These are phyloP conservation scores for Rana temporaria DNA, from an alignment of 2,113 vertebrate species.

Conservation along the genomic window DNA sequence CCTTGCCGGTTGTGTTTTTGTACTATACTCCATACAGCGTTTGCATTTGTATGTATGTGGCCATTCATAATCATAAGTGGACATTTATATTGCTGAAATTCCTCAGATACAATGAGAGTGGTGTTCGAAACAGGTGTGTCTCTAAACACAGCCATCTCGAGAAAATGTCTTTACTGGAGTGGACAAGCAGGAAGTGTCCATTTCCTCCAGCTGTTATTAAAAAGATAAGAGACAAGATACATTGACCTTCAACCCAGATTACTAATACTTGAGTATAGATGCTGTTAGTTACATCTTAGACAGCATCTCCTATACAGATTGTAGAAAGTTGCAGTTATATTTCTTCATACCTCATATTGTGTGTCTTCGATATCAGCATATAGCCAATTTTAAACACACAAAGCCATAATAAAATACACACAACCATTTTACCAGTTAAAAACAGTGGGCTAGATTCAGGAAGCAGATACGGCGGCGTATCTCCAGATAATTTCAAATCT, in stretches of 20 bases:
- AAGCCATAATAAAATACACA: too few species aligned
- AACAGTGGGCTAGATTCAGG: too few species aligned
- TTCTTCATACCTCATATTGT: neutral
- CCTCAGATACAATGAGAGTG: slow-evolving; percentile 13
- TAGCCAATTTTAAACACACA: too few species aligned
- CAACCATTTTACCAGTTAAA: too few species aligned
- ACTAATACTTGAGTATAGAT: neutral
- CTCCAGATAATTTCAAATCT: too few species aligned
- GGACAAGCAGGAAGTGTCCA: neutral
- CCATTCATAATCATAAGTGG: slow-evolving; percentile 56
- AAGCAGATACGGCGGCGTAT: too few species aligned
- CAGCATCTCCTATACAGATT: neutral
- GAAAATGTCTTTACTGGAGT: slow-evolving; percentile 1
- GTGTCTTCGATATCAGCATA: too few species aligned
- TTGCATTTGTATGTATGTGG: slow-evolving; percentile 33
- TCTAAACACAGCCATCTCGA: neutral
- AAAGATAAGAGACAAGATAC: slow-evolving; percentile 10
- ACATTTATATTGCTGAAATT: slow-evolving; percentile 39
- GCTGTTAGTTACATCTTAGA: neutral
- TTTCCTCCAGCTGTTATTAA: slow-evolving; percentile 9
- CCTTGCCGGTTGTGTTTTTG: slow-evolving; percentile 51
- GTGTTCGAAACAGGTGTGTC: neutral
- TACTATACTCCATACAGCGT: slow-evolving; percentile 39
- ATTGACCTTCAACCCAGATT: slow-evolving; percentile 25
- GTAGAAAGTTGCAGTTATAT: neutral